Conservation (phyloP, 2,797 vertebrate genomes). For the Alosa sapidissima region DNA sequence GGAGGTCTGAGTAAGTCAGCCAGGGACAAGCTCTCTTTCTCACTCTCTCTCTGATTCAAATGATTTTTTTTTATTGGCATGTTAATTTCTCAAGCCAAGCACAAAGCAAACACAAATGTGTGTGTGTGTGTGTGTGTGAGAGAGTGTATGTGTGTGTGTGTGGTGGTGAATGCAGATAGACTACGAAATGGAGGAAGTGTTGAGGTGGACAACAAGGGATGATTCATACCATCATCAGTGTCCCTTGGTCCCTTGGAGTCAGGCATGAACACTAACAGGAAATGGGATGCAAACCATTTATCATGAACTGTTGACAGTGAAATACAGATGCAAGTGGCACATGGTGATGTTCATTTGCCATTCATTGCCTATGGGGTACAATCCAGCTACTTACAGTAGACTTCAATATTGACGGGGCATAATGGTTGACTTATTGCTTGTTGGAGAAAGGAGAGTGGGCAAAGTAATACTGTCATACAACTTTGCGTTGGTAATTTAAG, state of each 20-base stretch:
- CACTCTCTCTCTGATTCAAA: not conserved
- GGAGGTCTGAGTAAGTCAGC: not conserved
- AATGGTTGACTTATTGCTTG: not conserved
- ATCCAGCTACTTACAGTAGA: too few relatives aligned
- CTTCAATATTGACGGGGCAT: not conserved
- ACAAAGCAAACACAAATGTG: not conserved
- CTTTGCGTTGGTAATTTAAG: too few relatives aligned
- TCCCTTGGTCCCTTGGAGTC: not conserved
- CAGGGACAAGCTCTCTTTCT: not conserved
- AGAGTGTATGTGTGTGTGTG: slow-evolving; percentile 11
- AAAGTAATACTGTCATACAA: not conserved
- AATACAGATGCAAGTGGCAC: not conserved
- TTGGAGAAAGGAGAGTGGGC: too few relatives aligned
- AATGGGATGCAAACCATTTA: not conserved
- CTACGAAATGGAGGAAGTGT: not conserved
- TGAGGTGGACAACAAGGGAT: not conserved
- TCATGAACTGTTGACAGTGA: not conserved
- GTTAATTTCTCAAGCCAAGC: not conserved
- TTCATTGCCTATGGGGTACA: not conserved
- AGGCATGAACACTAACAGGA: not conserved
- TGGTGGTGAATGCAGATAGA: not conserved
- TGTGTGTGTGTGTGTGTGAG: slow-evolving; percentile 17
- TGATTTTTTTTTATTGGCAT: not conserved
- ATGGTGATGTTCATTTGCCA: not conserved
- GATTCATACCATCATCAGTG: not conserved